Conservation (phyloP, 2,888 invertebrate genomes). For the Lepidonotus clava region DNA sequence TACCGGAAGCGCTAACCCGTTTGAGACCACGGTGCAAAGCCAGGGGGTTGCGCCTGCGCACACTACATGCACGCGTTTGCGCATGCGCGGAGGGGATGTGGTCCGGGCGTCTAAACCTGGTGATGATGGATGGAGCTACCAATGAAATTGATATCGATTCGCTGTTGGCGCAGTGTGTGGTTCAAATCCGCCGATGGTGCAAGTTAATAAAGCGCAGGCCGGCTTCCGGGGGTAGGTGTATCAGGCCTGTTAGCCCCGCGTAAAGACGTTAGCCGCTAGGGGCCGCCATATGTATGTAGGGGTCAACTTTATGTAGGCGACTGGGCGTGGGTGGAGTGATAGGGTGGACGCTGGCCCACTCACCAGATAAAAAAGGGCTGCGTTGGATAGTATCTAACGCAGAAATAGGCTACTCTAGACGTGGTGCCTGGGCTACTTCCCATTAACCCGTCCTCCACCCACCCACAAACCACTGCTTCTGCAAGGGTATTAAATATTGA, state of each 20-base stretch:
- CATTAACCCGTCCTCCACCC: too few species aligned
- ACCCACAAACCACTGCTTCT: too few species aligned
- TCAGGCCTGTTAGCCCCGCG: slow-evolving; percentile 28
- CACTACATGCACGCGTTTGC: too few species aligned
- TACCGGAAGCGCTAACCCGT: too few species aligned
- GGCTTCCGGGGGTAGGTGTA: slow-evolving; percentile 6
- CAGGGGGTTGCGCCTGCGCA: too few species aligned
- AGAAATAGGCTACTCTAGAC: too few species aligned
- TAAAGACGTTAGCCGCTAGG: slow-evolving; percentile 11
- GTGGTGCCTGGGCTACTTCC: too few species aligned
- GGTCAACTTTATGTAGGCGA: neutral
- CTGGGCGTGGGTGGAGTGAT: neutral
- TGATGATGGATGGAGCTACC: slow-evolving; percentile 42
- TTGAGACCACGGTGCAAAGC: too few species aligned
- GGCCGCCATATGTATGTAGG: neutral
- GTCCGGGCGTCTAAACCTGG: neutral
- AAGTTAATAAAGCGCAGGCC: slow-evolving; percentile 17
- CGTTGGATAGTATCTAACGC: too few species aligned
- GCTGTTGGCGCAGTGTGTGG: neutral
- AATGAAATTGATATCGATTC: slow-evolving; percentile 50
- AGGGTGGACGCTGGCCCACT: neutral
- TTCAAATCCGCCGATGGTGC: slow-evolving; percentile 1
- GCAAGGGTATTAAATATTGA: too few species aligned
- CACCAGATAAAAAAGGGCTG: too few species aligned
- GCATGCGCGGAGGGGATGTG: neutral